A percentile compares a stretch with the other conserved stretches of the same genome.
Evolutionary conservation across 1,140 invertebrate species (phyloP).

Genomic region (Laupala kohalensis): DNA sequence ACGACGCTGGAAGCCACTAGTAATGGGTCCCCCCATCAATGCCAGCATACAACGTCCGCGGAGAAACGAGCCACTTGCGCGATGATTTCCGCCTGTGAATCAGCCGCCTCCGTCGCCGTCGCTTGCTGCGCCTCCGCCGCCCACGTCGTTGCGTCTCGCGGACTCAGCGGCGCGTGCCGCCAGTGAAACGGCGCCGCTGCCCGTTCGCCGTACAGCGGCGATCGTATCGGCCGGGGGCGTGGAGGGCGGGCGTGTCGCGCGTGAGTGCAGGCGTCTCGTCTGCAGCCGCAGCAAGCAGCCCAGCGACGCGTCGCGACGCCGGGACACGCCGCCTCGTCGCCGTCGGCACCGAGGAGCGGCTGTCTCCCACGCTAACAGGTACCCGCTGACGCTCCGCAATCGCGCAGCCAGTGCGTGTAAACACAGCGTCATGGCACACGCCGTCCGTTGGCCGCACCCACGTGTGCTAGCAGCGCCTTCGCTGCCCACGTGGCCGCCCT

Average conservation of each 20-base stretch:
- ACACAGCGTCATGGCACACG: no score
- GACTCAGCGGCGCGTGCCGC: neutral
- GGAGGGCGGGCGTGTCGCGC: slow-evolving; percentile 9
- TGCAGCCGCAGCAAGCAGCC: neutral
- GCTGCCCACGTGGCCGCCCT: no score
- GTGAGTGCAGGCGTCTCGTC: neutral
- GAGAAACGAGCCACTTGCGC: neutral
- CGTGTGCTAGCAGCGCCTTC: no score
- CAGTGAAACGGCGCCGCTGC: neutral
- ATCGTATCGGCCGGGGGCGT: slow-evolving; percentile 4
- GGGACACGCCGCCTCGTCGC: no score
- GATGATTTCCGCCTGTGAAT: slow-evolving; percentile 9
- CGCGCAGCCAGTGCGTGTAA: no score
- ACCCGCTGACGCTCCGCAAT: slow-evolving; percentile 14
- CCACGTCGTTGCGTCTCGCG: neutral
- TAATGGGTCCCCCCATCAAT: slow-evolving; percentile 5
- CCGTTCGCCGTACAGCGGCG: neutral
- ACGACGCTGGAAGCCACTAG: slow-evolving; percentile 1
- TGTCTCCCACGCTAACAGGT: slow-evolving; percentile 11
- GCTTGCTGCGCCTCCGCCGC: neutral
- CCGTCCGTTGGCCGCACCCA: no score
- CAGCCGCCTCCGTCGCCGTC: slow-evolving; percentile 1
- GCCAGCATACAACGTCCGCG: neutral
- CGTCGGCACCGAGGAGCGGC: neutral
- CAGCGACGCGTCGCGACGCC: no score